Evolutionary conservation across 2,113 vertebrate genomes (phyloP).

Genomic region (Antechinus flavipes): DNA sequence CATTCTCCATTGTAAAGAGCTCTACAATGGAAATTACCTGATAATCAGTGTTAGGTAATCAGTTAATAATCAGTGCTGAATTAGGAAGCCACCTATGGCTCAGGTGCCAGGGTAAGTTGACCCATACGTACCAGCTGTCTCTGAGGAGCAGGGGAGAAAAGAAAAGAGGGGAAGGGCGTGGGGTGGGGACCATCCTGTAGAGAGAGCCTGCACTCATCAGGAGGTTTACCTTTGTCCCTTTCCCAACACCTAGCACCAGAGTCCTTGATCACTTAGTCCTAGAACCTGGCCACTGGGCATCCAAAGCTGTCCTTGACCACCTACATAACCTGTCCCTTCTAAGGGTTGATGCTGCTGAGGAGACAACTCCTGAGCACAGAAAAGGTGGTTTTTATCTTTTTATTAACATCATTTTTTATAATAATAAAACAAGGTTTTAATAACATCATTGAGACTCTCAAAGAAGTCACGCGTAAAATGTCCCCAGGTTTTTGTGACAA

Average conservation of each 20-base stretch:
- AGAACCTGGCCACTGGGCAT: not conserved
- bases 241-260: too few species aligned
- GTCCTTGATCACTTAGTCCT: not conserved
- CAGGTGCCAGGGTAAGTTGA: not conserved
- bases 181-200: not conserved
- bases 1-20: not conserved
- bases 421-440: not conserved
- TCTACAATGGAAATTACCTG: not conserved
- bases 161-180: not conserved
- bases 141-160: not conserved
- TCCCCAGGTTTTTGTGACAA: not conserved
- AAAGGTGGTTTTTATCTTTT: not conserved
- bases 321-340: not conserved
- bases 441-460: not conserved
- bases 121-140: not conserved
- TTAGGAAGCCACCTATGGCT: not conserved
- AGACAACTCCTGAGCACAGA: not conserved
- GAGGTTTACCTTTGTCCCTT: too few species aligned
- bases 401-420: not conserved
- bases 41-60: not conserved
- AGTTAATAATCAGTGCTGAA: not conserved
- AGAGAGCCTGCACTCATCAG: not conserved
- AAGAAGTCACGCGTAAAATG: not conserved
- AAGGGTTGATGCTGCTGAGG: not conserved
- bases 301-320: not conserved